Base-by-base conservation (phyloP, 2,113 vertebrate genomes). In the Alethe castanea region DNA sequence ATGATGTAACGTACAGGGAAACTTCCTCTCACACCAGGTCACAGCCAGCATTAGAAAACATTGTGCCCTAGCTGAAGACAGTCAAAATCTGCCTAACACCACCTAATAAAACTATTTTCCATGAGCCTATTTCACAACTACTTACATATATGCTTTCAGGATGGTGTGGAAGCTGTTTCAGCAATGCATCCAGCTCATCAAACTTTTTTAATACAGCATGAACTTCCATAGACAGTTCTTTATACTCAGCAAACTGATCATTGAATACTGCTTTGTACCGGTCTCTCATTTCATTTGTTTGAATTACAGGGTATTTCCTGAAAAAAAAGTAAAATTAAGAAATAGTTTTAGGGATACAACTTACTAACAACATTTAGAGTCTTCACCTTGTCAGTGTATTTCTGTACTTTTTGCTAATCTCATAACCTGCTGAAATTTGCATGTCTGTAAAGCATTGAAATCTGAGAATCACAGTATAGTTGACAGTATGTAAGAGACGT, bases 251-350 rank as follows among this genome's bases (percentile, higher is more conserved):
- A 61, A 99, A 99, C 95, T 99, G 99, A 96, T 99, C 99, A 52
- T 99, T 99, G 97, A 99, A 99, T 73, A 99, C 99, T 5, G 99
- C 99, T 95, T 98, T 99, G 94, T 99, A 99, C 64, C 98, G 98
- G 82, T 99, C 99, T 81, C 98, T 97, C 86, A 99, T 98, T 69
- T 99, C 99, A 19, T 99, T 98, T 1, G 98, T 98, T 73, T 87
- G 97, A 94, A 99, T 99, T 78, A 95, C 97, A 40, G 98, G 99
- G 82, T 99, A 99, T 94, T 99, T 99, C 62, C 99, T 99, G 23
- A 4, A 22, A 7, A 42, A 67, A 65, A 40, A 40, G 38, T 38
- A 38, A 38, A 38, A 35, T 40, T 14, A 86, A 61, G 11, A 26
- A 95, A 25, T 28, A 56, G 8, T 74, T 61, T 48, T 54, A 54